These are phyloP conservation scores for Bubalus kerabau DNA, from an alignment of 2,113 vertebrate genomes.

Conservation along the genomic window DNA sequence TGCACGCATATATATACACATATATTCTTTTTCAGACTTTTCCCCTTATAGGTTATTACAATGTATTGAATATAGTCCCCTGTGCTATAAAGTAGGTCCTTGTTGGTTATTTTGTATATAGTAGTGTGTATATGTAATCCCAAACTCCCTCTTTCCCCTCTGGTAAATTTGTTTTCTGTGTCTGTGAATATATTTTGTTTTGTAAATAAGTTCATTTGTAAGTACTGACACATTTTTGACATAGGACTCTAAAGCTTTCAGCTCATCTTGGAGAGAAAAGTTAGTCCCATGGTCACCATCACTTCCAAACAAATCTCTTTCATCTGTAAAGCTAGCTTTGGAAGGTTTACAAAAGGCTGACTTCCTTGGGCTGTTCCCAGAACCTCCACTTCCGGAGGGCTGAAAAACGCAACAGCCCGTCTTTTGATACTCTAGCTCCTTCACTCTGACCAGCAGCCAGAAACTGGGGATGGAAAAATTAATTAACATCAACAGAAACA, in stretches of 20 bases:
- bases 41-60: not conserved
- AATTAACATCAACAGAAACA: not conserved
- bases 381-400: not conserved
- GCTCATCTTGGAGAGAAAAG: not conserved
- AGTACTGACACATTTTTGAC: not conserved
- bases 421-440: not conserved
- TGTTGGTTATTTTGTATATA: not conserved
- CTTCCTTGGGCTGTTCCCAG: not conserved
- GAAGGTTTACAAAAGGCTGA: not conserved
- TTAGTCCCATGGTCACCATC: not conserved
- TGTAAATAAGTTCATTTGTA: not conserved
- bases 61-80: not conserved
- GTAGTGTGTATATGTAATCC: not conserved
- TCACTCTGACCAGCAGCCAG: not conserved
- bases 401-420: not conserved
- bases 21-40: not conserved
- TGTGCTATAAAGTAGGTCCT: not conserved
- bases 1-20: fast-evolving
- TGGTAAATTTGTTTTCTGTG: not conserved
- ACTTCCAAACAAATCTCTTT: not conserved
- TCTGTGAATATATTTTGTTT: not conserved
- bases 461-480: not conserved
- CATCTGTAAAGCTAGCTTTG: not conserved
- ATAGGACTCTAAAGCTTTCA: not conserved
- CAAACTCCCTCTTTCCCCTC: not conserved